Conservation (phyloP, 2,888 invertebrate genomes). For the Fragum whitleyi region DNA sequence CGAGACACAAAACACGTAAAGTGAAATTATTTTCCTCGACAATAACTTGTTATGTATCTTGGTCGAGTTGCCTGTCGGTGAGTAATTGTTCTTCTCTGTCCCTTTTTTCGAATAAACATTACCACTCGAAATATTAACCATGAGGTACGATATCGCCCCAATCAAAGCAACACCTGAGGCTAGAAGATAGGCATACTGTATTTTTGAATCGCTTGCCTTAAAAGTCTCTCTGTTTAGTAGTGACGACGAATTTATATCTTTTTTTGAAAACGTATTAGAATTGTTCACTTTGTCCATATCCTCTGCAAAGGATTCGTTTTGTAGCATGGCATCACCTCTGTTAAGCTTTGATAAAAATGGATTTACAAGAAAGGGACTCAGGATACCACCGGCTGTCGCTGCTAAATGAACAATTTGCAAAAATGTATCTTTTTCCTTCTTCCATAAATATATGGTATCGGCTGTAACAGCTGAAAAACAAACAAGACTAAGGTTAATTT, state of each 20-base stretch:
- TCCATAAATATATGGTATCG: conserved; percentile 16
- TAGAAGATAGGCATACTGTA: neutral
- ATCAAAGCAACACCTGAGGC: neutral
- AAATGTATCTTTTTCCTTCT: neutral
- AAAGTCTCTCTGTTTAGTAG: too few relatives aligned
- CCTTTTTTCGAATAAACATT: neutral
- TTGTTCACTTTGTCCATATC: too few relatives aligned
- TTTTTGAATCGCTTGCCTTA: neutral
- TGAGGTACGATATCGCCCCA: neutral
- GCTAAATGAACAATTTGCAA: conserved; percentile 11
- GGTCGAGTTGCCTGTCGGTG: neutral
- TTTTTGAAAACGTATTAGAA: too few relatives aligned
- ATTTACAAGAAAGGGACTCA: conserved; percentile 7
- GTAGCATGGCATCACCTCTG: too few relatives aligned
- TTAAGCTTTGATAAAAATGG: neutral
- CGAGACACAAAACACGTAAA: neutral
- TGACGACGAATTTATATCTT: too few relatives aligned
- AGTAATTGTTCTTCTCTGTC: neutral
- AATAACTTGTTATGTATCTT: neutral
- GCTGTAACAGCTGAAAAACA: conserved; percentile 1
- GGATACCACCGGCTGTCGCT: conserved; percentile 4
- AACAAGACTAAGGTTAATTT: too few relatives aligned
- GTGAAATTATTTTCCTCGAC: neutral
- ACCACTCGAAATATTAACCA: neutral
- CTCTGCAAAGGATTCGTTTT: too few relatives aligned